These are phyloP conservation scores for Leucophenga varia DNA, from an alignment of 1,140 invertebrate species.

Conservation along the genomic window DNA sequence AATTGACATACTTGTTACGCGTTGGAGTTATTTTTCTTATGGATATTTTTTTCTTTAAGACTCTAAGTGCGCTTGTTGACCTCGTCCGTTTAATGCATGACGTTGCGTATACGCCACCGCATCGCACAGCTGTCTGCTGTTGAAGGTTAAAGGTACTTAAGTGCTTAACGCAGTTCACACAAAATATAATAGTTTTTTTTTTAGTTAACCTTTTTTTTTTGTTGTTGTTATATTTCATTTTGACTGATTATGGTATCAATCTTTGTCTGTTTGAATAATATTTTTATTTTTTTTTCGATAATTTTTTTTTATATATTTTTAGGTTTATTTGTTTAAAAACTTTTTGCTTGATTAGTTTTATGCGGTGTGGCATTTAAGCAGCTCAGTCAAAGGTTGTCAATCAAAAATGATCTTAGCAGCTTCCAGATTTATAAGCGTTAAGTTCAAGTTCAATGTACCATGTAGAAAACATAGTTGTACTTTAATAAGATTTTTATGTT, in stretches of 20 bases:
- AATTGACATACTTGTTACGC: too few relatives aligned
- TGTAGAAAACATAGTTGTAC: too few relatives aligned
- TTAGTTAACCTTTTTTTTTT: conserved; percentile 24
- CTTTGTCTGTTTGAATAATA: conserved; percentile 20
- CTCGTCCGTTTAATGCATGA: too few relatives aligned
- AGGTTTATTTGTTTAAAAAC: background rate
- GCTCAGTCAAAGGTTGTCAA: conserved; percentile 15
- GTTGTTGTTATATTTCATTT: conserved; percentile 1
- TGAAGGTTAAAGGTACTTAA: conserved; percentile 1
- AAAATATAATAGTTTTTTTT: too few relatives aligned
- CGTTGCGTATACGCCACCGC: conserved; percentile 17
- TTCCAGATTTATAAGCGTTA: conserved; percentile 6
- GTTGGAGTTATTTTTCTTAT: too few relatives aligned
- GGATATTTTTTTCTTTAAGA: too few relatives aligned
- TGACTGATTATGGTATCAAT: conserved; percentile 1
- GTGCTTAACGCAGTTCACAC: too few relatives aligned
- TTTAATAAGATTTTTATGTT: conserved; percentile 14
- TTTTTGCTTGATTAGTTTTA: background rate
- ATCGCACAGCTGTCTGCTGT: conserved; percentile 10
- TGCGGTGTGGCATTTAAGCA: conserved; percentile 3
- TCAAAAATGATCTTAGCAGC: conserved; percentile 8
- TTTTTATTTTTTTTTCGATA: conserved; percentile 25
- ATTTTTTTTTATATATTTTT: background rate
- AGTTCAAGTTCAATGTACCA: conserved; percentile 41
- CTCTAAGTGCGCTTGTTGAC: too few relatives aligned